These are phyloP conservation scores for Orthosia incerta DNA, from an alignment of 2,888 invertebrate genomes.

Conservation along the genomic window DNA sequence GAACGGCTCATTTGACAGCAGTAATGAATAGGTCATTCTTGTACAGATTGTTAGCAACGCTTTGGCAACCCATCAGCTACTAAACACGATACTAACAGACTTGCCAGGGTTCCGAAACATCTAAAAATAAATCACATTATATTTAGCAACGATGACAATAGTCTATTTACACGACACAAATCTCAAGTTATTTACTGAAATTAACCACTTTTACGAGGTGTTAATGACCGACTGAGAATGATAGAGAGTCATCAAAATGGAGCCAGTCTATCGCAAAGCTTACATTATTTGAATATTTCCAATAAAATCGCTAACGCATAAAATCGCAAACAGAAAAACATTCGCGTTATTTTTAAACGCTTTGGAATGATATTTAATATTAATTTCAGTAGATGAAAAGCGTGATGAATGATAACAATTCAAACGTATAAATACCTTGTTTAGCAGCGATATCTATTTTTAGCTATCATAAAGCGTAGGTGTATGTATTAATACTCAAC, in stretches of 20 bases:
- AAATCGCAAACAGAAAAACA: constrained; percentile 8
- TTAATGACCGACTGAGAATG: constrained; percentile 11
- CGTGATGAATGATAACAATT: background rate
- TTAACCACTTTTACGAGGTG: constrained; percentile 14
- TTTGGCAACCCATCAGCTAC: constrained; percentile 77
- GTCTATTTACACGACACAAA: constrained; percentile 44
- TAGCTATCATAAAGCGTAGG: background rate
- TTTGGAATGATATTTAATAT: background rate
- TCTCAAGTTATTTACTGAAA: constrained; percentile 24
- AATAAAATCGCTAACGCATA: constrained; percentile 4
- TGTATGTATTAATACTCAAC: constrained; percentile 4
- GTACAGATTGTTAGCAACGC: constrained; percentile 59
- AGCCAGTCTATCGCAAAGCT: constrained; percentile 6
- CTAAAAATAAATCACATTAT: constrained; percentile 71
- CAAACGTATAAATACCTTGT: background rate
- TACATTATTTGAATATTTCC: background rate
- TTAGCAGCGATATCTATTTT: constrained; percentile 20
- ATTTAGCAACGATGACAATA: constrained; percentile 67
- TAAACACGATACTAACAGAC: constrained; percentile 63
- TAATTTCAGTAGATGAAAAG: background rate
- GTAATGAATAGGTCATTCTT: constrained; percentile 64
- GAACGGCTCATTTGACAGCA: constrained; percentile 54
- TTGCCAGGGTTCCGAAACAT: constrained; percentile 70
- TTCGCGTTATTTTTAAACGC: constrained; percentile 18
- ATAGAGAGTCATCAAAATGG: background rate